Percentiles rank a stretch among this genome's conserved stretches.
Evolutionary conservation across 2,797 vertebrate species (phyloP).

Genomic region (Malacoraja senta): DNA sequence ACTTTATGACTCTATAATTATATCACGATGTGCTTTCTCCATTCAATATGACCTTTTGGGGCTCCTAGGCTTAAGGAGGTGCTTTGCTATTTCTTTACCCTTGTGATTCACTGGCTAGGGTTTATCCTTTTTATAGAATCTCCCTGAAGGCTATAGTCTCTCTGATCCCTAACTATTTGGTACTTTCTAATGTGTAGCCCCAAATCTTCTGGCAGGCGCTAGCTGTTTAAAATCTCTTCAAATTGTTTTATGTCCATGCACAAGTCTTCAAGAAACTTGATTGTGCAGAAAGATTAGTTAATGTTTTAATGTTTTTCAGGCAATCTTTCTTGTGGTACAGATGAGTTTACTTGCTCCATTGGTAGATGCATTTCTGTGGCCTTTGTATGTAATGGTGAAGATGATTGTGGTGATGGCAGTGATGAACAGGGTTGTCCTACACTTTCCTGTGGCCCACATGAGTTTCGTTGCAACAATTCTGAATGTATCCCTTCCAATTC

Average conservation of each 20-base stretch:
- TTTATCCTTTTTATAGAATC: no score
- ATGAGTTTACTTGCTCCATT: constrained; percentile 87
- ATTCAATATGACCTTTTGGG: no score
- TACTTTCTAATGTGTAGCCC: not conserved
- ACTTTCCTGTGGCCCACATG: constrained; percentile 73
- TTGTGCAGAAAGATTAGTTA: not conserved
- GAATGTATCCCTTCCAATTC: constrained; percentile 83
- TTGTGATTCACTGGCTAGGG: not conserved
- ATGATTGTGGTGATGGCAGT: constrained; percentile 83
- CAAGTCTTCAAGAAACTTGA: not conserved
- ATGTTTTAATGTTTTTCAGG: constrained; percentile 54
- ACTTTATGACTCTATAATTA: no score
- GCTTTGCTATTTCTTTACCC: not conserved
- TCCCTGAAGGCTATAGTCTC: no score
- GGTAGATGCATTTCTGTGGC: constrained; percentile 82
- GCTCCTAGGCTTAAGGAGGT: no score
- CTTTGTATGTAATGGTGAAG: constrained; percentile 88
- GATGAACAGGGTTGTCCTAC: constrained; percentile 78
- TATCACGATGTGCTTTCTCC: no score
- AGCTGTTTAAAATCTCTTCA: not conserved
- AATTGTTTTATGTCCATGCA: not conserved
- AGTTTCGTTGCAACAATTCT: constrained; percentile 83
- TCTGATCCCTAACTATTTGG: not conserved
- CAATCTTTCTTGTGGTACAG: constrained; percentile 79
- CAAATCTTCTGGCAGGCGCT: not conserved